These are phyloP conservation scores for Panthera tigris DNA, from an alignment of 2,113 vertebrate genomes.

Conservation along the genomic window DNA sequence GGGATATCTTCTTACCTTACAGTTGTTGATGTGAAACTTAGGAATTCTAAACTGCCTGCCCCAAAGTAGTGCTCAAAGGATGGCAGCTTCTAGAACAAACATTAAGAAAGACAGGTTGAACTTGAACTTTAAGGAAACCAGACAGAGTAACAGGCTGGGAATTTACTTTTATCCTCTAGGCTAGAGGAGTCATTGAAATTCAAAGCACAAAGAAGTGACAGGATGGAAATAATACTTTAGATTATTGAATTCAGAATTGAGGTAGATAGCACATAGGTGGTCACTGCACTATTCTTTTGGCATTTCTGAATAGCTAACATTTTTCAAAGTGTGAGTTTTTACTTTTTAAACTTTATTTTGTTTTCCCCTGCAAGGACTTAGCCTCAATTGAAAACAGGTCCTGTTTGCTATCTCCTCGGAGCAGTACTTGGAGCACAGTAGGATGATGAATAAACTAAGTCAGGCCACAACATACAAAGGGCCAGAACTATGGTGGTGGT, in stretches of 20 bases:
- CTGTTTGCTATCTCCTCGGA: background rate
- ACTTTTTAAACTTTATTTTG: background rate
- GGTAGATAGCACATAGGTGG: background rate
- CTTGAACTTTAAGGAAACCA: background rate
- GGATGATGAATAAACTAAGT: background rate
- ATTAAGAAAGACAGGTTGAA: conserved; percentile 2
- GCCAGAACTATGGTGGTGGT: background rate
- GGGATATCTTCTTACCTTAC: background rate
- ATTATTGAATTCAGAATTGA: background rate
- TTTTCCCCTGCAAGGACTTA: background rate
- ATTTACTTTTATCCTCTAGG: background rate
- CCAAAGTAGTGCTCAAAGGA: background rate
- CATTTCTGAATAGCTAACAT: background rate
- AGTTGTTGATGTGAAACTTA: background rate
- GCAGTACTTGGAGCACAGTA: background rate
- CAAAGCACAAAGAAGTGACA: background rate
- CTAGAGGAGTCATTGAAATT: background rate
- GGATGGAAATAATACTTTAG: background rate
- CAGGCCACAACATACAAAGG: background rate
- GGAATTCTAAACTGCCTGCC: background rate
- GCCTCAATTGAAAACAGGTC: background rate
- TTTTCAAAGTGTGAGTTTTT: background rate
- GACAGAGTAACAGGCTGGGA: background rate
- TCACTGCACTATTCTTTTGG: background rate
- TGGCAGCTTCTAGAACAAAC: background rate